A percentile compares a stretch with the other conserved stretches of the same genome.
These are phyloP conservation scores for Fundulus diaphanus DNA, from an alignment of 2,797 vertebrate species.

Conservation along the genomic window DNA sequence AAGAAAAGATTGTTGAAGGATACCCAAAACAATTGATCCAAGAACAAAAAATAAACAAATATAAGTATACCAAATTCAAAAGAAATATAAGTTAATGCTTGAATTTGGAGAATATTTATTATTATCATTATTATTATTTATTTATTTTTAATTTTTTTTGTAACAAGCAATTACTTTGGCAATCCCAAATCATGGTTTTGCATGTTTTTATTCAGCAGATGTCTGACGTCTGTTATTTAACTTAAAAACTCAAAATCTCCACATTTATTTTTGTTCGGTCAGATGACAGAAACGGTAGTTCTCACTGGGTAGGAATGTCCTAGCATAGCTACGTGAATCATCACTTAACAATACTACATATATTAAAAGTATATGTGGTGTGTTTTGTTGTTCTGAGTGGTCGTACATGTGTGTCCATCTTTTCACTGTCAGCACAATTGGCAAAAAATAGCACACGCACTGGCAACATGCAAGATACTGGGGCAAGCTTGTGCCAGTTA, in stretches of 20 bases:
- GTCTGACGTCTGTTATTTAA: neutral
- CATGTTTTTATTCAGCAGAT: too few species aligned
- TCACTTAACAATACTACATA: neutral
- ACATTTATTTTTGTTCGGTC: neutral
- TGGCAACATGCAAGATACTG: constrained; percentile 35
- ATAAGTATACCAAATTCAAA: too few species aligned
- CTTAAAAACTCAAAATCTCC: neutral
- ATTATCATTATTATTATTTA: too few species aligned
- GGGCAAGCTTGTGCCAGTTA: constrained; percentile 32
- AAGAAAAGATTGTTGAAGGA: neutral
- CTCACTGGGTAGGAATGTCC: neutral
- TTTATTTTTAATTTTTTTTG: too few species aligned
- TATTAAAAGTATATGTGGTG: neutral
- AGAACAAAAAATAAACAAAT: too few species aligned
- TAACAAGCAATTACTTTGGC: too few species aligned
- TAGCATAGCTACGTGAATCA: neutral
- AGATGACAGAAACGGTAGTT: neutral
- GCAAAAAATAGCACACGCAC: constrained; percentile 27
- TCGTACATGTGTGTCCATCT: neutral
- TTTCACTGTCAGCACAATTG: constrained; percentile 10
- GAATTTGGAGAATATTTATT: too few species aligned
- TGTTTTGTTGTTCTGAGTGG: neutral
- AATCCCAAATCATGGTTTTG: too few species aligned
- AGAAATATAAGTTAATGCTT: too few species aligned
- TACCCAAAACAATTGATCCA: neutral